phyloP scores from a whole-genome alignment of 2,113 vertebrate genomes.

The Gnathonemus echidnorhynchus region DNA sequence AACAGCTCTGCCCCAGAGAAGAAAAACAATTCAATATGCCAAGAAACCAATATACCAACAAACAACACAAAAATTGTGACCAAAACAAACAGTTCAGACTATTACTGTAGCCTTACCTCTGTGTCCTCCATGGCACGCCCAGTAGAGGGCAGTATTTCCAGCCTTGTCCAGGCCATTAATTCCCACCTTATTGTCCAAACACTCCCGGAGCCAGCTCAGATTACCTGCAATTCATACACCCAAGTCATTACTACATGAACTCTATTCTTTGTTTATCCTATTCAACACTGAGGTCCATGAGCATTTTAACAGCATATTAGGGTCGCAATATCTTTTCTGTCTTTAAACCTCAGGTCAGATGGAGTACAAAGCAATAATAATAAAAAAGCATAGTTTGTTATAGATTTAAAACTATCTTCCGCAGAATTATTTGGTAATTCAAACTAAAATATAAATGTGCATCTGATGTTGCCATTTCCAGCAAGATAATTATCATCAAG shows the following conservation, averaged over 20 bases:
- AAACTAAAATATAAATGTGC: not conserved
- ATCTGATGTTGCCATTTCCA: not conserved
- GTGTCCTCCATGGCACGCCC: slow-evolving; percentile 92
- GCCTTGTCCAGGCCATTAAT: slow-evolving; percentile 95
- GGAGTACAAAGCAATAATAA: not conserved
- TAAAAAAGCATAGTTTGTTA: not conserved
- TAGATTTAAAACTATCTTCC: not conserved
- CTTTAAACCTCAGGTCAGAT: not conserved
- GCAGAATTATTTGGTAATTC: not conserved
- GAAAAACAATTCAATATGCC: not conserved
- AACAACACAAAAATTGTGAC: not conserved
- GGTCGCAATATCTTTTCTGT: not conserved
- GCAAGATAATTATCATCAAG: not conserved
- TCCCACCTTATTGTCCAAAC: slow-evolving; percentile 89
- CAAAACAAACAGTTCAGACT: not conserved
- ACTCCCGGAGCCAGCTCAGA: slow-evolving; percentile 91
- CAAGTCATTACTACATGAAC: not conserved
- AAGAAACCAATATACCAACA: not conserved
- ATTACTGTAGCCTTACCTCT: slow-evolving; percentile 63
- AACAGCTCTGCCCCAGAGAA: not conserved
- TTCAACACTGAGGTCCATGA: not conserved
- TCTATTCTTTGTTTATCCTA: not conserved
- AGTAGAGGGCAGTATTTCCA: slow-evolving; percentile 93
- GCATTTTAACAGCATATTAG: not conserved
- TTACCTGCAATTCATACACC: slow-evolving; percentile 69